A percentile compares a stretch with the other conserved stretches of the same genome.
These are phyloP conservation scores for Bimastos eiseni DNA, from an alignment of 2,888 invertebrate genomes.

Conservation along the genomic window DNA sequence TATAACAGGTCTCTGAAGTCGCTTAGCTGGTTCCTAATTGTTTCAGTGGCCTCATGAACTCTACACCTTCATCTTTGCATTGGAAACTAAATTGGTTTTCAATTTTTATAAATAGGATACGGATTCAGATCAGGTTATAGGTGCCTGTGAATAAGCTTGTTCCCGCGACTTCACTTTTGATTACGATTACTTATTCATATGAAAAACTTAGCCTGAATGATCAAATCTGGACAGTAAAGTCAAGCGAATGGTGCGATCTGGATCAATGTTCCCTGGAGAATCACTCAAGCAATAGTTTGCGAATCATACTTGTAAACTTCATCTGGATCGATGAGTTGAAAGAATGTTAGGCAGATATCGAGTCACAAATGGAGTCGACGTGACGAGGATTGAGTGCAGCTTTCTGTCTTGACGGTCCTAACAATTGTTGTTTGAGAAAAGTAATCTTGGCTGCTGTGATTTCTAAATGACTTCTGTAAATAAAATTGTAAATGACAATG, in stretches of 20 bases:
- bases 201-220: too few species aligned
- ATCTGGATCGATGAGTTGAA: not conserved
- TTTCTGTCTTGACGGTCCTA: not conserved
- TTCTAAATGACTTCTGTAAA: not conserved
- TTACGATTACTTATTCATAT: too few species aligned
- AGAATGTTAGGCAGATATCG: not conserved
- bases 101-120: not conserved
- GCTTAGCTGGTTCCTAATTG: not conserved
- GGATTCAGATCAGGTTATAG: too few species aligned
- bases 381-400: not conserved
- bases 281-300: too few species aligned
- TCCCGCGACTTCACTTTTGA: too few species aligned
- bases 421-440: not conserved
- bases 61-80: not conserved
- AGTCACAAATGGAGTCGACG: not conserved
- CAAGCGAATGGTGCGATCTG: too few species aligned
- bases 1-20: not conserved
- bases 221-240: too few species aligned
- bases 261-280: too few species aligned
- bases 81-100: not conserved
- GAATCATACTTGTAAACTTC: not conserved
- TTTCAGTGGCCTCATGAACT: not conserved
- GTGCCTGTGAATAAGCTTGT: too few species aligned
- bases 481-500: not conserved
- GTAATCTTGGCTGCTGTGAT: not conserved